Conservation (phyloP, 1,140 invertebrate species). For the Stegodyphus mimosarum region DNA sequence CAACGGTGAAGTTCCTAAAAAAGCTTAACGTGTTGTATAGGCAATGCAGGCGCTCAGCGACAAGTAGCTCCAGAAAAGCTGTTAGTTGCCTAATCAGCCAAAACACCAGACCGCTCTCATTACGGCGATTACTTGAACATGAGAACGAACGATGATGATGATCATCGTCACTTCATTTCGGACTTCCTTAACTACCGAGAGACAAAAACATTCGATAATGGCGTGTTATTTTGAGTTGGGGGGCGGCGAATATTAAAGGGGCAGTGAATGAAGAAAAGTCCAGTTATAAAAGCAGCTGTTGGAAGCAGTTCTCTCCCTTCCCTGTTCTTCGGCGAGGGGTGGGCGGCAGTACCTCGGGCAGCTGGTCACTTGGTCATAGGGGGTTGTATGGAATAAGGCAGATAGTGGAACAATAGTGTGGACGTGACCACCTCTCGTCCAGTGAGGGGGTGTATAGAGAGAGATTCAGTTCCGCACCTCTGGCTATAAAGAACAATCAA, state of each 20-base stretch:
- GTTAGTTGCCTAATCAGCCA: conserved; percentile 47
- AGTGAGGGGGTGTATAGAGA: neutral
- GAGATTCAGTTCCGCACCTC: neutral
- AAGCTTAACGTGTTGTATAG: conserved; percentile 36
- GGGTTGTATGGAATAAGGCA: neutral
- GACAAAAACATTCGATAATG: conserved; percentile 36
- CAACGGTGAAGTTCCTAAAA: neutral
- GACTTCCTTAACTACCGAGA: conserved; percentile 15
- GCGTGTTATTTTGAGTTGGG: conserved; percentile 26
- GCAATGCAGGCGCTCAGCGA: conserved; percentile 27
- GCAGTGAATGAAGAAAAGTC: conserved; percentile 15
- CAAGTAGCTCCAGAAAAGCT: conserved; percentile 5
- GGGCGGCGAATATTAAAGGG: neutral
- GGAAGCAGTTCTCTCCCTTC: neutral
- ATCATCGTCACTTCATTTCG: conserved; percentile 33
- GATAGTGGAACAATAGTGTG: neutral
- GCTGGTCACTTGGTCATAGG: conserved; percentile 32
- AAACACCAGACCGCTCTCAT: conserved; percentile 51
- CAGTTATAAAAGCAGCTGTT: conserved; percentile 27
- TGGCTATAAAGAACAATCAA: conserved; percentile 11
- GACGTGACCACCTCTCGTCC: neutral
- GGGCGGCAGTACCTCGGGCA: neutral
- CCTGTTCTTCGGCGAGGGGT: neutral
- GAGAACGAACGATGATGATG: conserved; percentile 9
- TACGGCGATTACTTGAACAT: conserved; percentile 25